Percentiles rank a stretch among this genome's conserved stretches.
Evolutionary conservation across 2,888 invertebrate genomes (phyloP).

Genomic region (Cephus nigrinus): DNA sequence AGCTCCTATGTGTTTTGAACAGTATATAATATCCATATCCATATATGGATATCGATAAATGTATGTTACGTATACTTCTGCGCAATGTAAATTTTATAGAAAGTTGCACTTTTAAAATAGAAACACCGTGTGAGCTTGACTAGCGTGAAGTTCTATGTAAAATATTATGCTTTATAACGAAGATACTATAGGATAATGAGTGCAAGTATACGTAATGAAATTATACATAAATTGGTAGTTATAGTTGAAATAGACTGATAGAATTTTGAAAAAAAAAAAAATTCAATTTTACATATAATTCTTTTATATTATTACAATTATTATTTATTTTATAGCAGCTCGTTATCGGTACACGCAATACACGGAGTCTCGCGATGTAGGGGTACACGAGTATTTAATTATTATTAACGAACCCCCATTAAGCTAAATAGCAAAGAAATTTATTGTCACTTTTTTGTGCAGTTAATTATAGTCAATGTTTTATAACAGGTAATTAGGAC

Average conservation of each 20-base stretch:
- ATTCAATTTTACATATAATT: neutral
- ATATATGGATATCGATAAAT: no score
- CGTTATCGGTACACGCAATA: neutral
- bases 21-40: neutral
- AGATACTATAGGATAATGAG: neutral
- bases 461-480: neutral
- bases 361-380: neutral
- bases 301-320: neutral
- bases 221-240: neutral
- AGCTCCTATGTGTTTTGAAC: conserved; percentile 36
- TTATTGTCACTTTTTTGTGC: neutral
- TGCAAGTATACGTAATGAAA: neutral
- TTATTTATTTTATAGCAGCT: neutral
- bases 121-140: neutral
- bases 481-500: neutral
- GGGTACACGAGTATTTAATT: neutral
- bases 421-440: neutral
- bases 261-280: neutral
- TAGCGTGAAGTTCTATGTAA: neutral
- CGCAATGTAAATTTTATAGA: neutral
- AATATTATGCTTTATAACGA: neutral
- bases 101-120: neutral
- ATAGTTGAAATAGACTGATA: neutral
- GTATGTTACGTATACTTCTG: neutral
- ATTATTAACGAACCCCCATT: neutral